These are phyloP conservation scores for Polymixis lichenea DNA, from an alignment of 2,888 invertebrate species.

Conservation along the genomic window DNA sequence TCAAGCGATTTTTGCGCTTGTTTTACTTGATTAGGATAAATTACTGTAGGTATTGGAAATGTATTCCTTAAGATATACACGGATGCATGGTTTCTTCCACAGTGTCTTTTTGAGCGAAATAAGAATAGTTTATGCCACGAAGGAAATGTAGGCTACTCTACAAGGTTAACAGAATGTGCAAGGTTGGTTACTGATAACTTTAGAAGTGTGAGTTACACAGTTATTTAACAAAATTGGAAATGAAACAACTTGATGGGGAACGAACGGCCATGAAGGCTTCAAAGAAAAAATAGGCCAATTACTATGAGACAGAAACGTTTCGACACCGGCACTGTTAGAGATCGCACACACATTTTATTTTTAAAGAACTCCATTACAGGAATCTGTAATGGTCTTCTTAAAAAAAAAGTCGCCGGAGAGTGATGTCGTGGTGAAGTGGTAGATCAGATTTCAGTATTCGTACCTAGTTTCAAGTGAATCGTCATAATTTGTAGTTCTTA, in stretches of 20 bases:
- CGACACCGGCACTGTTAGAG: not conserved
- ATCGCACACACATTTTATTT: no score
- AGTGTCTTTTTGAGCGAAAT: not conserved
- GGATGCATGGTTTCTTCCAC: no score
- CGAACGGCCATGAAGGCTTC: not conserved
- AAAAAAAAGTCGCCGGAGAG: not conserved
- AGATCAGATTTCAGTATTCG: not conserved
- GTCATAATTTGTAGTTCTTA: not conserved
- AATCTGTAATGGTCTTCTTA: no score
- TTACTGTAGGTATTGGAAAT: not conserved
- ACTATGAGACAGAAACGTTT: not conserved
- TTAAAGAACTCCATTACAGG: no score
- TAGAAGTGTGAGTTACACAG: not conserved
- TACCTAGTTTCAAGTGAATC: not conserved
- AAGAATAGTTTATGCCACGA: not conserved
- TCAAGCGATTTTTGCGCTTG: constrained; percentile 47
- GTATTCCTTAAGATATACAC: not conserved
- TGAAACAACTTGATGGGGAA: no score
- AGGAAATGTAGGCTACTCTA: not conserved
- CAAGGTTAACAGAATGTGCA: not conserved
- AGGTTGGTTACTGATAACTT: not conserved
- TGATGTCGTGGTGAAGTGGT: not conserved
- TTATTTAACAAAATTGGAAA: not conserved
- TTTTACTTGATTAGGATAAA: constrained; percentile 26
- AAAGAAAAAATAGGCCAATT: not conserved